Conservation (phyloP, 2,888 invertebrate species). For the Drosophila seclusa region DNA sequence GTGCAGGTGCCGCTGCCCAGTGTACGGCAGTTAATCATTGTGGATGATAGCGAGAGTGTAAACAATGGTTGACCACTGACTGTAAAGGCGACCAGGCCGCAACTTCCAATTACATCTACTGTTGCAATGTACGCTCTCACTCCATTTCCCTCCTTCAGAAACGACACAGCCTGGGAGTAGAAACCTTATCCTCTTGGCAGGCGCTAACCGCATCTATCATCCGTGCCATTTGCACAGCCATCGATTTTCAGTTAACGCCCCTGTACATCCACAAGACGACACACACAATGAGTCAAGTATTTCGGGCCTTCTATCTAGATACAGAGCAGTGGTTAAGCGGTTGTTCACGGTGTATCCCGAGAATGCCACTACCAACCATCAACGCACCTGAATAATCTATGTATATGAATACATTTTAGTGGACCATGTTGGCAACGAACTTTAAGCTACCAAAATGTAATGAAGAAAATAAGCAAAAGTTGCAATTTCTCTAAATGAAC, state of each 20-base stretch:
- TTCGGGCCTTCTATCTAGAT: constrained; percentile 80
- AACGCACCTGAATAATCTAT: constrained; percentile 4
- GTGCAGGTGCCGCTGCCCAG: constrained; percentile 63
- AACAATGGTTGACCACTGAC: constrained; percentile 59
- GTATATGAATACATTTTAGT: constrained; percentile 53
- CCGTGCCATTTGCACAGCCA: constrained; percentile 84
- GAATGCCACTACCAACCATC: constrained; percentile 66
- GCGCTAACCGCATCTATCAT: constrained; percentile 78
- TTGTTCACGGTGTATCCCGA: constrained; percentile 75
- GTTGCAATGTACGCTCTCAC: constrained; percentile 18
- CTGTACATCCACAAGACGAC: constrained; percentile 61
- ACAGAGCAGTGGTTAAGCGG: constrained; percentile 79
- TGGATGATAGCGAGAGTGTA: constrained; percentile 78
- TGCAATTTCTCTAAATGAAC: not conserved
- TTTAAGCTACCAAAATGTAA: not conserved
- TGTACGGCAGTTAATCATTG: constrained; percentile 80
- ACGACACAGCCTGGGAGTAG: constrained; percentile 40
- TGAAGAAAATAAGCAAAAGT: not conserved
- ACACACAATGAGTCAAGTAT: constrained; percentile 67
- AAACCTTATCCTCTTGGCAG: constrained; percentile 70
- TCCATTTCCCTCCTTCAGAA: constrained; percentile 13
- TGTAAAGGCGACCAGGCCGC: constrained; percentile 50
- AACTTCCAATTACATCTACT: constrained; percentile 74
- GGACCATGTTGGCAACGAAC: constrained; percentile 10
- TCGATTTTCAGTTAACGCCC: constrained; percentile 81